phyloP scores from a whole-genome alignment of 2,888 invertebrate genomes.

The Quadroppia sp. region DNA sequence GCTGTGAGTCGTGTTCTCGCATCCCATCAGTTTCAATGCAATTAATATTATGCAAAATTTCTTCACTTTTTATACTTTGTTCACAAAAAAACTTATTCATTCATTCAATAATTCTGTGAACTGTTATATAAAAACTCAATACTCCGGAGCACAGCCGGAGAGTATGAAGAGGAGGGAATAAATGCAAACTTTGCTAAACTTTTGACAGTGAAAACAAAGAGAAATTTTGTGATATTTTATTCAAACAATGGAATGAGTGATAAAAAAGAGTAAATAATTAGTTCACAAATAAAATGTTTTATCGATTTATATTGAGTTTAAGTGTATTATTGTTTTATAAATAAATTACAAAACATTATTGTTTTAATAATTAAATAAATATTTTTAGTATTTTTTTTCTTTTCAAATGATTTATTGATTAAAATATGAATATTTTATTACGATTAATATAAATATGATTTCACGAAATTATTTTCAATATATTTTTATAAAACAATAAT shows the following conservation, averaged over 20 bases:
- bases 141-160: constrained; percentile 11
- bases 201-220: background rate
- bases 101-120: constrained; percentile 12
- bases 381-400: too few relatives aligned
- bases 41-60: constrained; percentile 19
- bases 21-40: constrained; percentile 17
- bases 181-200: background rate
- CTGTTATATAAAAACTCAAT: background rate
- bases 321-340: too few relatives aligned
- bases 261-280: background rate
- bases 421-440: too few relatives aligned
- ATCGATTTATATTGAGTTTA: too few relatives aligned
- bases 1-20: constrained; percentile 4
- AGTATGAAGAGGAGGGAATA: constrained; percentile 3
- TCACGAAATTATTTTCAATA: too few relatives aligned
- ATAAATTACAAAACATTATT: background rate
- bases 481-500: too few relatives aligned
- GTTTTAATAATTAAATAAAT: background rate
- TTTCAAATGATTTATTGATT: too few relatives aligned
- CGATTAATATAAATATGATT: too few relatives aligned
- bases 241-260: background rate
- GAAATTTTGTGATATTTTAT: background rate
- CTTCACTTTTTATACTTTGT: background rate
- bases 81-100: constrained; percentile 7
- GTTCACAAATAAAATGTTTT: too few relatives aligned